Percentiles rank a stretch among this genome's conserved stretches.
Evolutionary conservation across 2,113 vertebrate species (phyloP).

Genomic region (Cinclus mexicanus): DNA sequence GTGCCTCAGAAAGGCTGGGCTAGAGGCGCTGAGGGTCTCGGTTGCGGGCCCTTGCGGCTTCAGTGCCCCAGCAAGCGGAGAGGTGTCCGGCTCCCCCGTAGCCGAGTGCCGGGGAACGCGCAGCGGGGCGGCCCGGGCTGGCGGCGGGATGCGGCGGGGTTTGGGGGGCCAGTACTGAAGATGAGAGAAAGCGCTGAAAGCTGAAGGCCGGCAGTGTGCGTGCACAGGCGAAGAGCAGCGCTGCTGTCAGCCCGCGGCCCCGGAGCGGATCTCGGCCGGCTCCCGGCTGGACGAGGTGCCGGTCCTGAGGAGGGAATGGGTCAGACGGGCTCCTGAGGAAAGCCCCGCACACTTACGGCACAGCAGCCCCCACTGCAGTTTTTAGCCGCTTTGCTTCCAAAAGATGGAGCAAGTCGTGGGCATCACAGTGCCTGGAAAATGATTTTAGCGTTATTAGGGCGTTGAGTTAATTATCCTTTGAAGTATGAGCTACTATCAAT

Average conservation of each 20-base stretch:
- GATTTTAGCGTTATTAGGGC: rapidly evolving
- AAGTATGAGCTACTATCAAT: neutral
- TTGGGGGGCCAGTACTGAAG: rapidly evolving
- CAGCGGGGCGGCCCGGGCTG: neutral
- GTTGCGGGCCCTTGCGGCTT: rapidly evolving
- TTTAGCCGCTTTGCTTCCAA: neutral
- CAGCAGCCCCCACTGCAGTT: rapidly evolving
- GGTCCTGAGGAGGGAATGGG: rapidly evolving
- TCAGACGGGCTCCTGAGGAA: rapidly evolving
- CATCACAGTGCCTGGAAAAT: neutral
- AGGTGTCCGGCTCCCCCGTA: neutral
- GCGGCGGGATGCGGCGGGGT: neutral
- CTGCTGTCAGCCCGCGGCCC: neutral
- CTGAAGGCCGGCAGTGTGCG: rapidly evolving
- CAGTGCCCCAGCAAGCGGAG: neutral
- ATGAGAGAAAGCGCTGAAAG: neutral
- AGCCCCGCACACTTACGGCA: rapidly evolving
- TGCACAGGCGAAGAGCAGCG: too few species aligned
- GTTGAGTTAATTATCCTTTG: neutral
- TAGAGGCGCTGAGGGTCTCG: neutral
- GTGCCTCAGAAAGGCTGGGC: neutral
- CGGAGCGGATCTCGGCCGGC: neutral
- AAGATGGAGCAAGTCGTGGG: rapidly evolving
- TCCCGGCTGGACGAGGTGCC: neutral
- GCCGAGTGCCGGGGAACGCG: neutral